These are phyloP conservation scores for Uloborus plumipes DNA, from an alignment of 2,888 invertebrate species.

Conservation along the genomic window DNA sequence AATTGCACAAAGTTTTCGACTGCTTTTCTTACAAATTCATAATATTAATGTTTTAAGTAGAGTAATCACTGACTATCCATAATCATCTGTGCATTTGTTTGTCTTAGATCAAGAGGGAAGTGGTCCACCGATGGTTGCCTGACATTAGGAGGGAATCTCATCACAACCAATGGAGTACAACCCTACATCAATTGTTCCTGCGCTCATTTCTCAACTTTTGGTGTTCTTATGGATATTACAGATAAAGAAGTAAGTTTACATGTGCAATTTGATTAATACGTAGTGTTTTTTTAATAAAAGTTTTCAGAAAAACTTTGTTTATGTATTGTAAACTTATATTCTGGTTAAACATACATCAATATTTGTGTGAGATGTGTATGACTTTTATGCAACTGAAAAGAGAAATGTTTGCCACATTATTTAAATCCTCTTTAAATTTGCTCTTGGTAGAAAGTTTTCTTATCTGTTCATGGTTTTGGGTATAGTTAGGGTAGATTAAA, in stretches of 20 bases:
- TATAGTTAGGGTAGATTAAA: no score
- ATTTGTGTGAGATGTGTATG: no score
- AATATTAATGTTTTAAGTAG: no score
- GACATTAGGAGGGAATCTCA: slow-evolving; percentile 60
- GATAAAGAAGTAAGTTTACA: slow-evolving; percentile 81
- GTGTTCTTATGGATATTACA: slow-evolving; percentile 89
- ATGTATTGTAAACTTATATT: not conserved
- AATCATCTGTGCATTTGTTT: slow-evolving; percentile 26
- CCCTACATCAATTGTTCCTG: slow-evolving; percentile 88
- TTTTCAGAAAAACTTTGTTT: not conserved
- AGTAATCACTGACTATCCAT: no score
- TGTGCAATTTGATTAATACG: not conserved
- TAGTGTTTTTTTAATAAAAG: not conserved
- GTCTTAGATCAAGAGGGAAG: slow-evolving; percentile 63
- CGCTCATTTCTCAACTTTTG: slow-evolving; percentile 90
- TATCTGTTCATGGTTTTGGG: no score
- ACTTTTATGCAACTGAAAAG: no score
- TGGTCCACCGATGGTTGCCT: slow-evolving; percentile 67
- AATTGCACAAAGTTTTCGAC: no score
- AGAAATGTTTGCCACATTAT: no score
- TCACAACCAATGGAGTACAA: slow-evolving; percentile 21
- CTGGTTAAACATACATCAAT: no score
- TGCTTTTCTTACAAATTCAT: no score
- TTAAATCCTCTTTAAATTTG: no score
- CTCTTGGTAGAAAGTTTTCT: no score